Evolutionary conservation across 2,113 vertebrate species (phyloP), one percentile per base, ranked within the genome.

Genomic region (Oryzias celebensis): DNA sequence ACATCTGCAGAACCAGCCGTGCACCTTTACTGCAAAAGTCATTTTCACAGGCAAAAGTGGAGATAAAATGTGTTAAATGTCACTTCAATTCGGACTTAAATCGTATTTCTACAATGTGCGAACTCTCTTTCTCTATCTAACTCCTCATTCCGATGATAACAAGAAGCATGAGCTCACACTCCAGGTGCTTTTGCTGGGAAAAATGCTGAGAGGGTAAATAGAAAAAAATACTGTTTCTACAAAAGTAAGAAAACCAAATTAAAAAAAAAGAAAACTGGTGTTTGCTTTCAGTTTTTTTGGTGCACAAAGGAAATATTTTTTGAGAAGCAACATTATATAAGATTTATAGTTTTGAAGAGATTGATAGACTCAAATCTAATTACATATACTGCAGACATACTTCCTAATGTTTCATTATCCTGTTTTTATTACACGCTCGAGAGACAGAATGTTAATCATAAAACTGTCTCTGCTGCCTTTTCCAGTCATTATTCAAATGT

Each of bases 41-140:
- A 71, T 52, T 75, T 71, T 80, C 22, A 50, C 36, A 67, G 56
- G 49, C 47, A 60, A 68, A 71, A 59, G 46, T 24, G 60, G 52
- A 64, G 75, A 88, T 76, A 75, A 80, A 74, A 67, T 46, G 58
- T 49, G 58, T 12, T 50, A 84, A 84, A 84, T 85, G 83, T 75
- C 81, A 85, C 53, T 31, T 47, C 59, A 68, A 67, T 54, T 17
- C 20, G 5, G 4, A 43, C 74, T 54, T 31, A 23, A 69, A 73
- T 68, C 36, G 28, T 54, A 59, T 72, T 78, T 73, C 52, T 53
- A 60, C 64, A 52, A 65, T 52, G 16, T 63, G 23, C 24, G 15
- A 18, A 36, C 13, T 3, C 3, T 48, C 20, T 2, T 58, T 67
- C 62, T 64, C 23, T 47, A 20, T 28, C 42, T 57, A 41, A n/a